Evolutionary conservation across 2,113 vertebrate species (phyloP).

Genomic region (Sebastes schlegelii): DNA sequence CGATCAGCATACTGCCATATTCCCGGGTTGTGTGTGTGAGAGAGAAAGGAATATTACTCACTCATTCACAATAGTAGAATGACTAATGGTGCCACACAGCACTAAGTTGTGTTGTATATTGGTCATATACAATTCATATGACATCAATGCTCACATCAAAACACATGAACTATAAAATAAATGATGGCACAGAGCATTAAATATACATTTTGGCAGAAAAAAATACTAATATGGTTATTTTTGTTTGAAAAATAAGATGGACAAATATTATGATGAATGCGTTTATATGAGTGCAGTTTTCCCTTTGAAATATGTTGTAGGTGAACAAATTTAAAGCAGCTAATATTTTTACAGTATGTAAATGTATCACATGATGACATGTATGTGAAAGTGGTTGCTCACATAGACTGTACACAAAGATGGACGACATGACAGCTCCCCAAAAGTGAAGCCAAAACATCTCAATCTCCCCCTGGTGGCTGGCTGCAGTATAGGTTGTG

Average conservation of each 20-base stretch:
- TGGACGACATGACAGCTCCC: too few species aligned
- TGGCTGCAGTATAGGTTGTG: too few species aligned
- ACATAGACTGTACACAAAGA: too few species aligned
- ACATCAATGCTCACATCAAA: not conserved
- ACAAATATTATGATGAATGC: not conserved
- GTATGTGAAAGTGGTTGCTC: not conserved
- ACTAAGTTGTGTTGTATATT: not conserved
- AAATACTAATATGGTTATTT: too few species aligned
- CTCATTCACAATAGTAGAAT: conserved; percentile 8
- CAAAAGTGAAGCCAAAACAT: too few species aligned
- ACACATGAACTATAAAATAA: too few species aligned
- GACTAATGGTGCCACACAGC: conserved; percentile 22
- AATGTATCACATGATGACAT: not conserved
- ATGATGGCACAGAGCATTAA: not conserved
- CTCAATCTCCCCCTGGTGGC: too few species aligned
- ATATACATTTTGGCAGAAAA: not conserved
- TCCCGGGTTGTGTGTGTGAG: conserved; percentile 1
- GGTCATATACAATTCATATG: not conserved
- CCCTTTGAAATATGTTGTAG: not conserved
- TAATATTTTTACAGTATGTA: not conserved
- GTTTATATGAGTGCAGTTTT: not conserved
- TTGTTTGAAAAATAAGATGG: too few species aligned
- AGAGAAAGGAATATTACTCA: conserved; percentile 22
- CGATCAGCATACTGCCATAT: conserved; percentile 34
- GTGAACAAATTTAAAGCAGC: not conserved